Base-by-base conservation (phyloP, 2,888 invertebrate species). In the Idaea aversata region DNA sequence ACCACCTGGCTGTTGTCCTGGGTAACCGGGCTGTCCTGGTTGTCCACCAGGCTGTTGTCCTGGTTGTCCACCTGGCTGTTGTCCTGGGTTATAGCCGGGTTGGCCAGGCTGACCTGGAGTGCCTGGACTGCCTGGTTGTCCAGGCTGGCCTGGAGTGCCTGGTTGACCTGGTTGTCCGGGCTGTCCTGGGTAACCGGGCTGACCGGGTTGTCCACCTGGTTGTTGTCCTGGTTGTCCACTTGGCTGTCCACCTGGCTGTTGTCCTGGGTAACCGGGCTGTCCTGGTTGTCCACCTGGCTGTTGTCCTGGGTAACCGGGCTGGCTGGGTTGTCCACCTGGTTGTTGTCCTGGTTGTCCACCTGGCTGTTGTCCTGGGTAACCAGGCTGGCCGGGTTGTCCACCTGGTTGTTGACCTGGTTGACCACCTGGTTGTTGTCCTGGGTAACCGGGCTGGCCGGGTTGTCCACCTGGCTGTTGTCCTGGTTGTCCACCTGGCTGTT, bases 201-300 rank as follows among this genome's bases (percentile, higher is more conserved):
- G 59, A 4, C 71, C 74, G 15, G 73, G 76, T n/a, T 70, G 57
- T 47, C 13, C 13, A 4, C 47, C 47, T 47, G 47, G 47, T 2
- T 47, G 47, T 10, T 47, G 47, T 0, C 73, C 73, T 0, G 88
- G 88, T 5, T 80, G 79, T 3, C 7, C 6, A 1, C 83, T 88
- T 34, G 74, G 72, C 1, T 72, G 61, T 0, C 71, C 70, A 7
- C 36, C 36, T 36, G 36, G 36, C 36, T 36, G 36, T 36, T 36
- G 47, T 47, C 47, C 47, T 7, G 47, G 47, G 4, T 36, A 4
- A 7, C 47, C 47, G 13, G 47, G 47, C 4, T 80, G 79, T 4
- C 82, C 88, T 62, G 87, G 88, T n/a, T 78, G 76, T 3, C 78
- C 77, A 66, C 90, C 25, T 25, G 25, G 25, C 25, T 25, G 90